A percentile compares a stretch with the other conserved stretches of the same genome.
Conservation (phyloP, 2,797 vertebrate genomes). For the Monodelphis domestica region DNA sequence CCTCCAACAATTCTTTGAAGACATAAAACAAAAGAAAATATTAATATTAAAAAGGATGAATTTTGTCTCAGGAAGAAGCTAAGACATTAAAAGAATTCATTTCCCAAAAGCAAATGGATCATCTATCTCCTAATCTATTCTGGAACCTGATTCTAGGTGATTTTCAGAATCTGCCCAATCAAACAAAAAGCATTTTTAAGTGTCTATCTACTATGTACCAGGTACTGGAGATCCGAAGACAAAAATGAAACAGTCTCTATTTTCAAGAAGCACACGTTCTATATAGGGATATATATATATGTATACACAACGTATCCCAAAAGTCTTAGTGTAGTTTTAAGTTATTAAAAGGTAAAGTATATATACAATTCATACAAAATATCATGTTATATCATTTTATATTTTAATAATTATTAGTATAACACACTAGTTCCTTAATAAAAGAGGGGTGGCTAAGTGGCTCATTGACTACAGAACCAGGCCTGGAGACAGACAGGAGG, state of each 20-base stretch:
- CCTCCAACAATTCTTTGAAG: background rate
- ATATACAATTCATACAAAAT: background rate
- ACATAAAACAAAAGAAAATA: background rate
- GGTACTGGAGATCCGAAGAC: background rate
- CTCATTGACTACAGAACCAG: too few relatives aligned
- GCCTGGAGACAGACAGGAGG: too few relatives aligned
- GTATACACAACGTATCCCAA: background rate
- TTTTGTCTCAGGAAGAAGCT: background rate
- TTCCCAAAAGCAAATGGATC: background rate
- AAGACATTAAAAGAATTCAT: background rate
- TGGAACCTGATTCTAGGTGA: background rate
- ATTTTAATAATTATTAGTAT: background rate
- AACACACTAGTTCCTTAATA: background rate
- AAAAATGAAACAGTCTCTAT: background rate
- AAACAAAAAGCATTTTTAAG: background rate
- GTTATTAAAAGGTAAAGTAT: background rate
- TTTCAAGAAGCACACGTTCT: background rate
- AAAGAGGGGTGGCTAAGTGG: too few relatives aligned
- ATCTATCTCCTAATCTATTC: background rate
- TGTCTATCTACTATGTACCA: background rate
- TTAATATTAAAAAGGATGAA: background rate
- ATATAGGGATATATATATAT: background rate
- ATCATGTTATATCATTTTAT: background rate
- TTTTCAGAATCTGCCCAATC: background rate
- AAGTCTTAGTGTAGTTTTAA: background rate